Base-by-base conservation (phyloP, 2,113 vertebrate species). In the Opisthocomus hoazin region DNA sequence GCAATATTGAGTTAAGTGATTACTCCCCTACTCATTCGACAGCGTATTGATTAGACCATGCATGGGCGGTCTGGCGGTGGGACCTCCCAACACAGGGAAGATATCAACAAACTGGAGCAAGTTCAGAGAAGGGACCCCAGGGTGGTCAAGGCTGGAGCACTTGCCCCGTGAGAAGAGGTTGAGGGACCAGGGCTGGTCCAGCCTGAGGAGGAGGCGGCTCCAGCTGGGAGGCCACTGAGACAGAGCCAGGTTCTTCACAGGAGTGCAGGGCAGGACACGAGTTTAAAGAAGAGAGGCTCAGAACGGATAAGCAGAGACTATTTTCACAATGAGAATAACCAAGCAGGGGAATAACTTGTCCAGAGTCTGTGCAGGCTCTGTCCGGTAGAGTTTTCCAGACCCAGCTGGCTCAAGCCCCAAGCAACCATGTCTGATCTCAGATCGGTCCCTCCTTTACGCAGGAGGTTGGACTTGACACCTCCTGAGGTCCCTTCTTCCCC, bases 1-100 rank as follows among this genome's bases (percentile, higher is more conserved):
- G 23, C 7, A 23, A 9, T 7, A 30, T 2, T 26, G 45, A 41
- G 23, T 20, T 53, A 50, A 70, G 20, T 20, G 43, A 24, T 70
- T 53, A 48, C 14, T 79, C 16, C 8, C 6, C 21, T 58, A 12
- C 15, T 29, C 1, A 0, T 66, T 14, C 29, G 10, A n/a, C 0
- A 3, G 34, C 12, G 16, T 11, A n/a, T 0, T 23, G 19, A 37
- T 32, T 18, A 61, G 68, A 80, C 2, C 9, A 57, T 17, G 43
- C 6, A 23, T 6, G 48, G 27, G 5, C 34, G 39, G 9, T 58
- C n/a, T 50, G 21, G 43, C 8, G 7, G 14, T 36, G n/a, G 11
- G 34, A 19, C 2, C 11, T 61, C 71, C 7, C 32, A 63, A 22
- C 30, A 48, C 13, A 50, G 22, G 3, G 13, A 66, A 46, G 29